Evolutionary conservation across 2,113 vertebrate genomes (phyloP), one percentile per base, ranked within the genome.

Genomic region (Pithys albifrons): DNA sequence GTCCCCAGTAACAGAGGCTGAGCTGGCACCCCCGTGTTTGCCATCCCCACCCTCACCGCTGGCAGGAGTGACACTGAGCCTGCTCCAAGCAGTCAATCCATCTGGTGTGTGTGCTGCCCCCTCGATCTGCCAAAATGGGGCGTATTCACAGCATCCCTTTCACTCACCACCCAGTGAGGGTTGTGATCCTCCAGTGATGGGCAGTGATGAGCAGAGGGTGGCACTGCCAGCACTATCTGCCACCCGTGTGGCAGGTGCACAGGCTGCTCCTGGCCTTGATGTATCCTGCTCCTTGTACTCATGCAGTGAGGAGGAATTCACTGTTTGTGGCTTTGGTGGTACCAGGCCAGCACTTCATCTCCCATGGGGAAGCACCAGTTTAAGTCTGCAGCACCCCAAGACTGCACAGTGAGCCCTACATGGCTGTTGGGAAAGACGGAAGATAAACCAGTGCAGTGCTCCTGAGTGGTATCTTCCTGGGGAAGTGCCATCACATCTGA

Each of bases 171-270:
- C 20, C 74, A 23, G 78, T 1, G 3, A 62, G 39, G 43, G 41
- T 2, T 4, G 13, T 6, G 43, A 35, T n/a, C 78, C 37, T 51
- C 84, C 48, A 35, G 43, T 37, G 69, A 37, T 0, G 5, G 22
- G 39, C 41, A 57, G 52, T 23, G 66, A 57, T 0, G 6, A 78
- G 67, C 27, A 72, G 19, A 22, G 19, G 45, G 23, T 86, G 77
- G 33, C 83, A 75, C 46, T 46, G 61, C 71, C n/a, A 77, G 59
- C 2, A 3, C 48, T 29, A 13, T 55, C 55, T 84, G 65, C 48
- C 39, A 33, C 24, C 80, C 0, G 0, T 64, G 35, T 43, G 52
- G 67, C 0, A 4, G 31, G n/a, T 25, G 19, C 64, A 70, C 0
- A 4, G 72, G 49, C 76, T 57, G 77, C 54, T 85, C 52, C 43